These are phyloP conservation scores for Drosophila kokeensis DNA, from an alignment of 2,888 invertebrate species.

Conservation along the genomic window DNA sequence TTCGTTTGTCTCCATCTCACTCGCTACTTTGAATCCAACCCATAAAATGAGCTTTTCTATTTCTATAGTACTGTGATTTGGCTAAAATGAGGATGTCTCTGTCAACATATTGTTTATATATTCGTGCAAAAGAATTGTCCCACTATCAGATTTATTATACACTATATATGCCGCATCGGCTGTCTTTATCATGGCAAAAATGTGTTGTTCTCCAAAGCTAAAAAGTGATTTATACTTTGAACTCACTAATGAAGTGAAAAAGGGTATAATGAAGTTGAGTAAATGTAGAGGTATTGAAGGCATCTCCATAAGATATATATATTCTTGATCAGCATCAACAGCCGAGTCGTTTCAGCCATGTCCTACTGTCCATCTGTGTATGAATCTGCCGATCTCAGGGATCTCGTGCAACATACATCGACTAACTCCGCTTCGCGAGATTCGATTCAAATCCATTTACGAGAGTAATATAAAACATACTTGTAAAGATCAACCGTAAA, in stretches of 20 bases:
- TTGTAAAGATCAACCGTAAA: background rate
- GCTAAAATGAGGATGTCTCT: background rate
- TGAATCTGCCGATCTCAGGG: background rate
- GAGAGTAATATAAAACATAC: background rate
- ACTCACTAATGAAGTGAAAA: background rate
- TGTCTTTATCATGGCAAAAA: too few species aligned
- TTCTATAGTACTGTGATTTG: too few species aligned
- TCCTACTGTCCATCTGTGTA: background rate
- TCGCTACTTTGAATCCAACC: conserved; percentile 36
- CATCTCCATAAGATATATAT: background rate
- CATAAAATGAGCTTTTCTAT: conserved; percentile 56
- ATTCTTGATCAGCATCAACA: background rate
- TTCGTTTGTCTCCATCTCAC: conserved; percentile 36
- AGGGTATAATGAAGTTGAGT: background rate
- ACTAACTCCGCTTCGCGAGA: background rate
- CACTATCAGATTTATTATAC: too few species aligned
- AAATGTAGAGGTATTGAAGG: background rate
- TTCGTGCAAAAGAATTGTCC: background rate
- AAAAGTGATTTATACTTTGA: background rate
- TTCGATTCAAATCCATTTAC: background rate
- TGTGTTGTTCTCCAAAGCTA: too few species aligned
- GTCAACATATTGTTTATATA: background rate
- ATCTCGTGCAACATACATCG: background rate
- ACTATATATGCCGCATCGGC: too few species aligned
- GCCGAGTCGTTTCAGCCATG: too few species aligned